phyloP scores from a whole-genome alignment of 2,888 invertebrate genomes.

The Sacculina carcini region DNA sequence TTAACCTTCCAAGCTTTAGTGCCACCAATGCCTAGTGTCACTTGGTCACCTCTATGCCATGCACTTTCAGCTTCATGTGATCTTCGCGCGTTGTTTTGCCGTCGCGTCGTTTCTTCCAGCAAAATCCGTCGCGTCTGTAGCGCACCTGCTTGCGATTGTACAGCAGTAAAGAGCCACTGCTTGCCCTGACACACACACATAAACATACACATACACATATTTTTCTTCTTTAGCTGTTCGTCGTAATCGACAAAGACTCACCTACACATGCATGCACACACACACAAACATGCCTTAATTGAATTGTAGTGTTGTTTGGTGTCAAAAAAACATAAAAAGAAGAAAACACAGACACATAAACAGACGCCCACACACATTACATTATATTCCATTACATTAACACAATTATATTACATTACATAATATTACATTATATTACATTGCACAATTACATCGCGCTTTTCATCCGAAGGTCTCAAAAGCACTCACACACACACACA shows the following conservation, averaged over 20 bases:
- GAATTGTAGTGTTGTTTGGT: too few species aligned
- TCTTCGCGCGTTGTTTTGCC: conserved; percentile 94
- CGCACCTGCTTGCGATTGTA: conserved; percentile 87
- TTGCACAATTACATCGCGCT: too few species aligned
- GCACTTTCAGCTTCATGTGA: conserved; percentile 97
- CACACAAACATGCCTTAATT: neutral
- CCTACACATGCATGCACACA: neutral
- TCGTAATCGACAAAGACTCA: neutral
- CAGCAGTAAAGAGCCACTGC: conserved; percentile 85
- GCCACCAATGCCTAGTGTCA: too few species aligned
- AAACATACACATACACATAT: too few species aligned
- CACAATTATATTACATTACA: neutral
- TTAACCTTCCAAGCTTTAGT: too few species aligned
- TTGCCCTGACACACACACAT: conserved; percentile 38
- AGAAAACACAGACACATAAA: too few species aligned
- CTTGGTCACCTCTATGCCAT: conserved; percentile 59
- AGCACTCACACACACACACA: neutral
- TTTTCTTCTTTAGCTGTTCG: too few species aligned
- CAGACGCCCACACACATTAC: too few species aligned
- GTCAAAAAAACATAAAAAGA: too few species aligned
- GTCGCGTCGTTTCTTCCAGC: conserved; percentile 95
- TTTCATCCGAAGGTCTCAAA: neutral
- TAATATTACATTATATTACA: too few species aligned
- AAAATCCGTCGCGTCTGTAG: conserved; percentile 86
- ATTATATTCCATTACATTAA: neutral